Conservation (phyloP, 23 tunicate genomes). For the Trididemnum nubilum region DNA sequence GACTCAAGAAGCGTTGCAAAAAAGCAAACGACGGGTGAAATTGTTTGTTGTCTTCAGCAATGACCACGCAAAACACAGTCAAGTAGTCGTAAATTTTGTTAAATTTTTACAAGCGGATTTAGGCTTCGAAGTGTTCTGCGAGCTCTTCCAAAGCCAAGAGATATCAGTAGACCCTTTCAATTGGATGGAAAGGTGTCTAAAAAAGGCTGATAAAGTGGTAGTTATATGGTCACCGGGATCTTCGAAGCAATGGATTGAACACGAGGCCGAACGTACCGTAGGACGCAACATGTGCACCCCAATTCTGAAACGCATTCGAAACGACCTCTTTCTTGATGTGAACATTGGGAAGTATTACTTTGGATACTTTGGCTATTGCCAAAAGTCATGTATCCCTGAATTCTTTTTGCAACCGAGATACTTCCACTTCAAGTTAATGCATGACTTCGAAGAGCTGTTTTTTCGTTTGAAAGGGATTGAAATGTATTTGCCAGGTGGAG, state of each 20-base stretch:
- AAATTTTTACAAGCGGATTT: constrained; percentile 60
- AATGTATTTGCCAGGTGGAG: constrained; percentile 34
- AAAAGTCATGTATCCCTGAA: constrained; percentile 26
- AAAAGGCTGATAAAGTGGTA: constrained; percentile 46
- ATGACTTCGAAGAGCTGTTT: constrained; percentile 56
- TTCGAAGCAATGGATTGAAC: neutral
- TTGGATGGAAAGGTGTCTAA: constrained; percentile 48
- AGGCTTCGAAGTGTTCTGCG: constrained; percentile 57
- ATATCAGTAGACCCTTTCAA: constrained; percentile 16
- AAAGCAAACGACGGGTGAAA: neutral
- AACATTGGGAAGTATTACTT: constrained; percentile 48
- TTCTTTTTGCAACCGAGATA: constrained; percentile 16
- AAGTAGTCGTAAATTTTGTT: constrained; percentile 49
- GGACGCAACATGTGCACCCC: constrained; percentile 46
- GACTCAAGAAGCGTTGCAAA: neutral
- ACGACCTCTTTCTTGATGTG: constrained; percentile 33
- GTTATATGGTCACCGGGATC: constrained; percentile 58
- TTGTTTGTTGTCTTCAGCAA: constrained; percentile 40
- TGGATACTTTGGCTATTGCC: constrained; percentile 59
- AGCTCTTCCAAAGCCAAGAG: constrained; percentile 16
- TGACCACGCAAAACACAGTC: constrained; percentile 53
- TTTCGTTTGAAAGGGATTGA: constrained; percentile 44
- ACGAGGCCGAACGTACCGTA: neutral
- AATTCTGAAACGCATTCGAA: constrained; percentile 36
- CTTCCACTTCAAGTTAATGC: constrained; percentile 47